A percentile compares a stretch with the other conserved stretches of the same genome.
Evolutionary conservation across 2,888 invertebrate species (phyloP).

Genomic region (Phymatocera aterrima): DNA sequence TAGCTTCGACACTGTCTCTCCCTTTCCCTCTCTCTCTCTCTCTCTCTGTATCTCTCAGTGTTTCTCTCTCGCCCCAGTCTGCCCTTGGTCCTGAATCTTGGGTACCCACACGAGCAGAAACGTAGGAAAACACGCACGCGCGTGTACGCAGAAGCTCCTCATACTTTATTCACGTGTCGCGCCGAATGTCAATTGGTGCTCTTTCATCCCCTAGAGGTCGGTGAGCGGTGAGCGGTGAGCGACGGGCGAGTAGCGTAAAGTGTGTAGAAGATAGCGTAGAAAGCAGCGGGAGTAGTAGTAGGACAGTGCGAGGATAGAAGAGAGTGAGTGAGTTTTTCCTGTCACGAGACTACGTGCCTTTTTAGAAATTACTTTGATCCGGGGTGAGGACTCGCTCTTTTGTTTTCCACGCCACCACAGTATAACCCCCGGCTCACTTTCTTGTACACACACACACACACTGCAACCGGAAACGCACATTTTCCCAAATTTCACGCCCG

Average conservation of each 20-base stretch:
- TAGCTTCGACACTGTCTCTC: neutral
- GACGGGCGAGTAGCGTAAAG: slow-evolving; percentile 17
- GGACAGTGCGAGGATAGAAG: neutral
- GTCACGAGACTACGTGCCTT: slow-evolving; percentile 30
- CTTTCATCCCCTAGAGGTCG: slow-evolving; percentile 26
- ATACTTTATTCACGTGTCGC: slow-evolving; percentile 41
- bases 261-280: slow-evolving; percentile 7
- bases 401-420: slow-evolving; percentile 7
- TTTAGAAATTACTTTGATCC: slow-evolving; percentile 38
- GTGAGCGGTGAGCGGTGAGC: slow-evolving; percentile 32
- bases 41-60: neutral
- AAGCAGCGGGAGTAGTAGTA: neutral
- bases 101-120: neutral
- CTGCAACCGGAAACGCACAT: slow-evolving; percentile 4
- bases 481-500: slow-evolving; percentile 22
- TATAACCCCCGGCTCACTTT: neutral
- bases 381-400: slow-evolving; percentile 1
- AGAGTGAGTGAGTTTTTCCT: slow-evolving; percentile 24
- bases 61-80: neutral
- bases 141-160: slow-evolving; percentile 15
- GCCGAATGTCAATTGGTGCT: slow-evolving; percentile 42
- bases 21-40: neutral
- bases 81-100: slow-evolving; percentile 9
- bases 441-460: neutral
- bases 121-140: slow-evolving; percentile 18